Conservation (phyloP, 2,888 invertebrate genomes). For the Sepioteuthis lessoniana region DNA sequence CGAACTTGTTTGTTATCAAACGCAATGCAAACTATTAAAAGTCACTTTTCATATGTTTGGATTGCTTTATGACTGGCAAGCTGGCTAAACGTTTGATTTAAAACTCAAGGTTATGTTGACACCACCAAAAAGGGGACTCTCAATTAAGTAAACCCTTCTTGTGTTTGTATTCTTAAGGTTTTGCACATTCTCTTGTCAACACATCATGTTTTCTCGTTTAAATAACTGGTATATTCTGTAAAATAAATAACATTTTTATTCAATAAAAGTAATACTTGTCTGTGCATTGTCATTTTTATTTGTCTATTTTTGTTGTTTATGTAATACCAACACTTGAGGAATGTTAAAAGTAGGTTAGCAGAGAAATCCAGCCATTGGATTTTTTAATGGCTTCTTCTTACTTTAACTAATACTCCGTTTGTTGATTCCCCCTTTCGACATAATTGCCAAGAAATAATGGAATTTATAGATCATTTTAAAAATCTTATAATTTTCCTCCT, state of each 20-base stretch:
- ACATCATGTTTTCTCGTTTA: too few relatives aligned
- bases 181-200: too few relatives aligned
- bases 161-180: too few relatives aligned
- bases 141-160: too few relatives aligned
- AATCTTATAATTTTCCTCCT: neutral
- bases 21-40: neutral
- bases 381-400: neutral
- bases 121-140: neutral
- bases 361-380: conserved; percentile 24
- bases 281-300: neutral
- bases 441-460: neutral
- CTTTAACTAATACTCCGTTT: neutral
- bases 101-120: conserved; percentile 33
- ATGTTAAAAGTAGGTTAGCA: neutral
- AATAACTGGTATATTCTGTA: too few relatives aligned
- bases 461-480: neutral
- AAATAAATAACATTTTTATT: too few relatives aligned
- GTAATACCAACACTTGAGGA: neutral
- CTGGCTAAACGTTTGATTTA: neutral
- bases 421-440: neutral
- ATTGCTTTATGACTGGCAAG: neutral
- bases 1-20: neutral
- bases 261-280: neutral
- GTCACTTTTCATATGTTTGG: neutral
- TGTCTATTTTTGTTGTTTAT: neutral